Percentiles rank a stretch among this genome's conserved stretches.
Conservation (phyloP, 2,797 vertebrate genomes). For the Parauchenoglanis ngamensis region DNA sequence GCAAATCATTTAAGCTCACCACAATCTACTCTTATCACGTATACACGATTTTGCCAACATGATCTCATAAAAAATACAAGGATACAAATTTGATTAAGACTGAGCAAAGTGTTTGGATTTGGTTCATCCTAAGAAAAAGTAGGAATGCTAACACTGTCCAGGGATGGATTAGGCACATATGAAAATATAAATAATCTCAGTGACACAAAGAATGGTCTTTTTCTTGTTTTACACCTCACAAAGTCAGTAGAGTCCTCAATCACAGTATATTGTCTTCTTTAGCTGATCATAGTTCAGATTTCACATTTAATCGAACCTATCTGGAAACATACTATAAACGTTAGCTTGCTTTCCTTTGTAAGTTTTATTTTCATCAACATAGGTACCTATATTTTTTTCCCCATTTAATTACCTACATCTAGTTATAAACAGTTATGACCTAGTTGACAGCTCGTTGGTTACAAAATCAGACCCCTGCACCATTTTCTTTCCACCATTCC, state of each 20-base stretch:
- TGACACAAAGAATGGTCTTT: not conserved
- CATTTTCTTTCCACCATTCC: not conserved
- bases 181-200: not conserved
- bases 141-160: not conserved
- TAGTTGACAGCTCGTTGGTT: not conserved
- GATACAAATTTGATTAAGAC: not conserved
- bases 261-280: not conserved
- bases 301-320: not conserved
- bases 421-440: not conserved
- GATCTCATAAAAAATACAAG: not conserved
- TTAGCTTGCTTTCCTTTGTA: not conserved
- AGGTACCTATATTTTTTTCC: too few relatives aligned
- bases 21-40: not conserved
- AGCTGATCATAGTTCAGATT: not conserved
- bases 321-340: not conserved
- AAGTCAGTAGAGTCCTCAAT: not conserved
- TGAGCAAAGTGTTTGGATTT: not conserved
- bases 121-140: not conserved
- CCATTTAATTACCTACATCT: not conserved
- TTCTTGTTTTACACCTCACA: not conserved
- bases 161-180: not conserved
- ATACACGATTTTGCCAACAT: not conserved
- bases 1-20: not conserved
- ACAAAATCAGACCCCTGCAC: not conserved
- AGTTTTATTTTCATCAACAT: not conserved